phyloP scores from a whole-genome alignment of 2,888 invertebrate species.

The Drosophila robusta region DNA sequence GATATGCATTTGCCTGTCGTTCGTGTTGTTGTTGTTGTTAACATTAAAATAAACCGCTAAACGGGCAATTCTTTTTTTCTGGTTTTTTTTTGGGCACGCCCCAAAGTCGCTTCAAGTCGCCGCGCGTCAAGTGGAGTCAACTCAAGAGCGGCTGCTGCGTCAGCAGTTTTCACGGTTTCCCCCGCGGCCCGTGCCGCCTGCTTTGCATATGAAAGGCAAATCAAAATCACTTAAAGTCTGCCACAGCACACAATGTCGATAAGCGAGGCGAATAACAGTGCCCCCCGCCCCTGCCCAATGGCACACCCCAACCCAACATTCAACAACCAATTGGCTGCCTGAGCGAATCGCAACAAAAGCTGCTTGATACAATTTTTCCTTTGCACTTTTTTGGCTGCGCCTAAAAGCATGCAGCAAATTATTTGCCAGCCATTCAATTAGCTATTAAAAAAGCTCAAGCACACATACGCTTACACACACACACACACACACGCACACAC shows the following conservation, averaged over 20 bases:
- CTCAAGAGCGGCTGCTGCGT: conserved; percentile 59
- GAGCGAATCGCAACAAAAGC: conserved; percentile 52
- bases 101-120: conserved; percentile 56
- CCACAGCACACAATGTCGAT: conserved; percentile 56
- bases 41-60: conserved; percentile 83
- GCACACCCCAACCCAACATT: background rate
- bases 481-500: conserved; percentile 1
- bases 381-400: conserved; percentile 59
- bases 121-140: conserved; percentile 42
- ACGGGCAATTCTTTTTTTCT: conserved; percentile 67
- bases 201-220: conserved; percentile 79
- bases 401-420: conserved; percentile 59
- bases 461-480: background rate
- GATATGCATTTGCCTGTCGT: conserved; percentile 36
- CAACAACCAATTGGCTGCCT: conserved; percentile 10
- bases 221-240: conserved; percentile 65
- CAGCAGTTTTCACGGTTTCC: conserved; percentile 42
- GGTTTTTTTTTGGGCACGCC: conserved; percentile 56
- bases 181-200: conserved; percentile 24
- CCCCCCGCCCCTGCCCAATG: background rate
- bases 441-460: conserved; percentile 53
- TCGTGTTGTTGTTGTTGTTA: conserved; percentile 61
- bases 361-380: conserved; percentile 55
- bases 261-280: conserved; percentile 48
- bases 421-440: conserved; percentile 76